Conservation (phyloP, 2,797 vertebrate genomes). For the Sebastiscus albofasciatus region DNA sequence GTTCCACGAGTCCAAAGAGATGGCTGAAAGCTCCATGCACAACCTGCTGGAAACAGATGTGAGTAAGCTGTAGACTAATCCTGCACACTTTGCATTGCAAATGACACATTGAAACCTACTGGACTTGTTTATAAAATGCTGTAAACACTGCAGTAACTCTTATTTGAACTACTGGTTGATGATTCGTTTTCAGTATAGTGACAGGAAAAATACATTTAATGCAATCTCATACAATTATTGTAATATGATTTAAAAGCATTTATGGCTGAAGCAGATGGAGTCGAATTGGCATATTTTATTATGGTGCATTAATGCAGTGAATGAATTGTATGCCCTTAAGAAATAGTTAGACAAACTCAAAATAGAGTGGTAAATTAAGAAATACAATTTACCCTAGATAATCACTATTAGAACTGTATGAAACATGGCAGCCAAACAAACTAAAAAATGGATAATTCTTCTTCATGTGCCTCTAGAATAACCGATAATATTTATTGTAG, state of each 20-base stretch:
- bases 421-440: not conserved
- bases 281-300: not conserved
- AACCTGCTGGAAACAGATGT: slow-evolving; percentile 97
- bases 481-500: not conserved
- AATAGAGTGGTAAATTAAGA: not conserved
- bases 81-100: not conserved
- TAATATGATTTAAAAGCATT: not conserved
- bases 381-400: not conserved
- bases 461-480: not conserved
- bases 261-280: not conserved
- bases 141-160: not conserved
- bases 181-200: not conserved
- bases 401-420: not conserved
- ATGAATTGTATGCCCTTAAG: not conserved
- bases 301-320: not conserved
- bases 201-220: not conserved
- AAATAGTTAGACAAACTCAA: not conserved
- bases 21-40: slow-evolving; percentile 92
- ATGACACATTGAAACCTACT: not conserved
- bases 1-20: slow-evolving; percentile 94
- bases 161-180: not conserved
- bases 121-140: not conserved
- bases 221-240: not conserved
- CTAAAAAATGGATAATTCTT: not conserved
- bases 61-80: slow-evolving; percentile 60